Evolutionary conservation across 2,113 vertebrate genomes (phyloP).

Genomic region (Nestor notabilis): DNA sequence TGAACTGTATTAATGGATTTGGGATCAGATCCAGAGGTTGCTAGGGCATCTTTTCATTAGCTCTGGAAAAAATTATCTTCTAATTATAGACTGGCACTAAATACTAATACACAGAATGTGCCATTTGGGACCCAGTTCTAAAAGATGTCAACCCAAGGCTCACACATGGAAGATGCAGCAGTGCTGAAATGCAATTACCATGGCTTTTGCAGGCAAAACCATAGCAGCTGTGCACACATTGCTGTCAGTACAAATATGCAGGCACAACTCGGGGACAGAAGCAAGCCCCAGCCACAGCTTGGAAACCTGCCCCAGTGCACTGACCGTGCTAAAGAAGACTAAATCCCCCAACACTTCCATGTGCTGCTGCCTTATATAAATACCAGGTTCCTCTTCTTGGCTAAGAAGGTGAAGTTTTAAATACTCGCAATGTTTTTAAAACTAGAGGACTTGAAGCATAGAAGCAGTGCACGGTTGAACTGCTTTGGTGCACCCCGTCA

Average conservation of each 20-base stretch:
- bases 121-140: neutral
- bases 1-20: slow-evolving; percentile 29
- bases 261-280: neutral
- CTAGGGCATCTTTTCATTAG: slow-evolving; percentile 63
- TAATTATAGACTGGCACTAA: slow-evolving; percentile 57
- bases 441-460: neutral
- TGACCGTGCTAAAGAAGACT: neutral
- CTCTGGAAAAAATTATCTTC: slow-evolving; percentile 49
- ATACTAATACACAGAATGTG: slow-evolving; percentile 5
- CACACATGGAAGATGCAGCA: neutral
- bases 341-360: fast-evolving
- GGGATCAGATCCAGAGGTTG: slow-evolving; percentile 47
- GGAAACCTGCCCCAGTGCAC: neutral
- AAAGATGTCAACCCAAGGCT: neutral
- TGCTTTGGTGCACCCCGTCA: neutral
- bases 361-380: neutral
- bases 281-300: neutral
- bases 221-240: neutral
- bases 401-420: neutral
- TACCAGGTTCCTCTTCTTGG: neutral
- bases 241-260: neutral
- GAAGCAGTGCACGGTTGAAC: neutral
- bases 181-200: neutral
- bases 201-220: neutral
- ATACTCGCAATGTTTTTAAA: neutral